These are phyloP conservation scores for Chrysopa pallens DNA, from an alignment of 1,140 invertebrate genomes.

Conservation along the genomic window DNA sequence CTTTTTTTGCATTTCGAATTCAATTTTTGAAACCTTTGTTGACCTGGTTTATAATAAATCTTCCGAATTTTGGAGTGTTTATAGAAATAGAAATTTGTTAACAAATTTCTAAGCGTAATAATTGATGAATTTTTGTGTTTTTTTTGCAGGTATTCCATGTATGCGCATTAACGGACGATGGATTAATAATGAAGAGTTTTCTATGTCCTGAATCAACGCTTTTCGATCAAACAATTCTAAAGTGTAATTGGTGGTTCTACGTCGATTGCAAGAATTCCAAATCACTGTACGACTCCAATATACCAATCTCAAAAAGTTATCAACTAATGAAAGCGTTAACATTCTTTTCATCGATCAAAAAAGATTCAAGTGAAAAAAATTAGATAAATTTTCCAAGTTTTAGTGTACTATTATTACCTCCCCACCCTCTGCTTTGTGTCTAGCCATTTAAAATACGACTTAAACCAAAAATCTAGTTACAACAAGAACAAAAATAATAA, in stretches of 20 bases:
- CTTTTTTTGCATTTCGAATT: too few species aligned
- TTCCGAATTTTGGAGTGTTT: too few species aligned
- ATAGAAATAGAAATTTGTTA: too few species aligned
- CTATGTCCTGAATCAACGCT: slow-evolving; percentile 74
- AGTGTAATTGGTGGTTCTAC: slow-evolving; percentile 87
- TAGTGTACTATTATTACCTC: too few species aligned
- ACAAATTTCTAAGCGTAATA: too few species aligned
- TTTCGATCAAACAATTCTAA: slow-evolving; percentile 74
- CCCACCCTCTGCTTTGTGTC: too few species aligned
- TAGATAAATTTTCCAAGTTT: too few species aligned
- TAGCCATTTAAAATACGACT: too few species aligned
- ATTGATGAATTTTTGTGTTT: slow-evolving; percentile 5
- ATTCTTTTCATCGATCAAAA: slow-evolving; percentile 68
- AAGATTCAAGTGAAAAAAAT: slow-evolving; percentile 21
- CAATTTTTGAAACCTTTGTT: too few species aligned
- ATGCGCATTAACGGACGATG: slow-evolving; percentile 73
- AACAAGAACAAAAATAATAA: too few species aligned
- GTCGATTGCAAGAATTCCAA: slow-evolving; percentile 68
- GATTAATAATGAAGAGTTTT: slow-evolving; percentile 75
- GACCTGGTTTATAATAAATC: too few species aligned
- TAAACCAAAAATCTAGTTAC: too few species aligned
- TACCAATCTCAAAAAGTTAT: slow-evolving; percentile 78
- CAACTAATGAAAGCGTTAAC: slow-evolving; percentile 77
- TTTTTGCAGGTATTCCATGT: slow-evolving; percentile 71
- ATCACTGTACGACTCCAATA: slow-evolving; percentile 68